A percentile compares a stretch with the other conserved stretches of the same genome.
phyloP scores from a whole-genome alignment of 2,888 invertebrate species.

The Pemphredon lugubris region DNA sequence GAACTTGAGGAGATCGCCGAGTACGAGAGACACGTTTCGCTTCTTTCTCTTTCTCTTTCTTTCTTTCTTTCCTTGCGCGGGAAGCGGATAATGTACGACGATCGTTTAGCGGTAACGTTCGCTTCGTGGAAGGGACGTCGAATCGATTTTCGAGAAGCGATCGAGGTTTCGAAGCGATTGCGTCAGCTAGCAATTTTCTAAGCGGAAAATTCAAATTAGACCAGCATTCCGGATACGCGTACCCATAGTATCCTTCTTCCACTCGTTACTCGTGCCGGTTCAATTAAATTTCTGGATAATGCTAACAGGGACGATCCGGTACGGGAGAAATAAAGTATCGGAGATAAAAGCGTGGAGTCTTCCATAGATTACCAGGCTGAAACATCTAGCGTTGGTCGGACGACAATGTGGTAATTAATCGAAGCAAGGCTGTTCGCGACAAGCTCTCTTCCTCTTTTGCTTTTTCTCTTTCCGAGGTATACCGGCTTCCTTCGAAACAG shows the following conservation, averaged over 20 bases:
- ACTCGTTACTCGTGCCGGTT: conserved; percentile 5
- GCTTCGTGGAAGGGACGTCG: too few relatives aligned
- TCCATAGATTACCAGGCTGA: conserved; percentile 71
- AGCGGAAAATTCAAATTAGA: too few relatives aligned
- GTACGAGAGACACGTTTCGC: conserved; percentile 1
- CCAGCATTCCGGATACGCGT: too few relatives aligned
- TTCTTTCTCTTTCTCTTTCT: not conserved
- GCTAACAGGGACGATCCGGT: conserved; percentile 50
- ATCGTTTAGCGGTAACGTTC: too few relatives aligned
- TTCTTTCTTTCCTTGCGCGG: not conserved
- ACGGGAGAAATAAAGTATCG: conserved; percentile 66
- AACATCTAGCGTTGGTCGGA: conserved; percentile 72
- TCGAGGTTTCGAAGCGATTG: too few relatives aligned
- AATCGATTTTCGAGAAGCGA: too few relatives aligned
- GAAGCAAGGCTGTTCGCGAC: conserved; percentile 73
- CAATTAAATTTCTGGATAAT: conserved; percentile 29
- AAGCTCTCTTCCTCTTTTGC: conserved; percentile 59
- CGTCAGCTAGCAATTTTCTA: too few relatives aligned
- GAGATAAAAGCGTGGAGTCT: conserved; percentile 72
- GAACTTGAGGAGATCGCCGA: conserved; percentile 32
- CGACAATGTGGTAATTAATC: conserved; percentile 81
- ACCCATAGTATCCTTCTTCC: too few relatives aligned
- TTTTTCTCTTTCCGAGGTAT: conserved; percentile 51
- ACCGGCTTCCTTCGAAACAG: conserved; percentile 70
- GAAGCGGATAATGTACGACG: too few relatives aligned